Conservation (phyloP, 2,797 vertebrate genomes). For the Bradypodion pumilum region DNA sequence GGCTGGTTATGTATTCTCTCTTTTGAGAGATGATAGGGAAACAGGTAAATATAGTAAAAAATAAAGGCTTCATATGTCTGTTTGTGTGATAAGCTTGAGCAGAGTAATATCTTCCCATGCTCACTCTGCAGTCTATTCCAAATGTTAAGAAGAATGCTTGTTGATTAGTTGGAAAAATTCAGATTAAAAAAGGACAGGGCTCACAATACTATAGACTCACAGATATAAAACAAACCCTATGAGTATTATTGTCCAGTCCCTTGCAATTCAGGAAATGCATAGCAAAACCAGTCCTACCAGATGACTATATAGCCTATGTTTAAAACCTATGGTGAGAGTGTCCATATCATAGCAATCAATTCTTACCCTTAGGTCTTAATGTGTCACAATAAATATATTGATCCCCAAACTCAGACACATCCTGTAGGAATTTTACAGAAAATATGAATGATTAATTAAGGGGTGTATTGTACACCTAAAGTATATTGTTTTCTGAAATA, state of each 20-base stretch:
- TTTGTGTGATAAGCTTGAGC: not conserved
- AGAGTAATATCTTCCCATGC: not conserved
- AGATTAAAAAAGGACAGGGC: not conserved
- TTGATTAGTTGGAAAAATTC: not conserved
- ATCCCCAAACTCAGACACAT: not conserved
- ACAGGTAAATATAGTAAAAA: not conserved
- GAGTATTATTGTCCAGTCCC: too few relatives aligned
- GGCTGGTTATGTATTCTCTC: not conserved
- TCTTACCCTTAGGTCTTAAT: not conserved
- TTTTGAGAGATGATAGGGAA: not conserved
- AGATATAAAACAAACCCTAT: too few relatives aligned
- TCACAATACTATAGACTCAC: not conserved
- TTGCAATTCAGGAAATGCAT: too few relatives aligned
- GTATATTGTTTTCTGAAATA: not conserved
- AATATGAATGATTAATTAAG: not conserved
- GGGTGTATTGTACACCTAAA: not conserved
- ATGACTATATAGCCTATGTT: too few relatives aligned
- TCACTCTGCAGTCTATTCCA: not conserved
- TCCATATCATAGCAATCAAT: too few relatives aligned
- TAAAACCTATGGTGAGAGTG: too few relatives aligned
- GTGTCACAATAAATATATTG: not conserved
- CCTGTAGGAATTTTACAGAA: not conserved
- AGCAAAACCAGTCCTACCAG: too few relatives aligned
- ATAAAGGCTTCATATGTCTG: not conserved
- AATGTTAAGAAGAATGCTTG: not conserved